These are phyloP conservation scores for Hylaeus volcanicus DNA, from an alignment of 1,140 invertebrate species.

Conservation along the genomic window DNA sequence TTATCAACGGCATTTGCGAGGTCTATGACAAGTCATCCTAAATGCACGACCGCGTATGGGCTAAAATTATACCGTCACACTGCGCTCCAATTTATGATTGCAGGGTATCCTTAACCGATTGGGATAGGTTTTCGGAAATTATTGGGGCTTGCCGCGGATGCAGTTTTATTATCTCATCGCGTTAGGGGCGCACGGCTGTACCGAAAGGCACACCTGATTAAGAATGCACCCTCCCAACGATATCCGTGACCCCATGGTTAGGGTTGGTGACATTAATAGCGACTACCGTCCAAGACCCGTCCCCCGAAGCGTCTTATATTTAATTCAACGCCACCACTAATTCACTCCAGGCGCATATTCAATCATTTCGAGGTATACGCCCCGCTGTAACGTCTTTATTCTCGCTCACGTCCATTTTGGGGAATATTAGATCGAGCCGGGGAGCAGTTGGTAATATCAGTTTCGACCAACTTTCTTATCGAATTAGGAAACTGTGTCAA, in stretches of 20 bases:
- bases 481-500: neutral
- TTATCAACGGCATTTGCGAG: no score
- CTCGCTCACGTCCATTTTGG: constrained; percentile 19
- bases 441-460: neutral
- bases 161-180: constrained; percentile 64
- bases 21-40: no score
- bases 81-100: neutral
- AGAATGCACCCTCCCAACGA: constrained; percentile 68
- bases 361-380: constrained; percentile 53
- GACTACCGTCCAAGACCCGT: constrained; percentile 52
- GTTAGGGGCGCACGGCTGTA: constrained; percentile 49
- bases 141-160: constrained; percentile 53
- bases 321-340: constrained; percentile 68
- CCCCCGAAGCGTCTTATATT: constrained; percentile 65
- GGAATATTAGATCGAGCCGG: neutral
- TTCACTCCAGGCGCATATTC: constrained; percentile 63
- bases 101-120: constrained; percentile 8
- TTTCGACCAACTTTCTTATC: no score
- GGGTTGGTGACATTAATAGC: constrained; percentile 72
- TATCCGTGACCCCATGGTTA: constrained; percentile 65
- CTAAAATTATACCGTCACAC: neutral
- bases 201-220: constrained; percentile 61
- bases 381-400: constrained; percentile 58
- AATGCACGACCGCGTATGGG: no score
- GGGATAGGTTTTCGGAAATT: constrained; percentile 51